These are phyloP conservation scores for Macroramphosus scolopax DNA, from an alignment of 2,797 vertebrate species.

Conservation along the genomic window DNA sequence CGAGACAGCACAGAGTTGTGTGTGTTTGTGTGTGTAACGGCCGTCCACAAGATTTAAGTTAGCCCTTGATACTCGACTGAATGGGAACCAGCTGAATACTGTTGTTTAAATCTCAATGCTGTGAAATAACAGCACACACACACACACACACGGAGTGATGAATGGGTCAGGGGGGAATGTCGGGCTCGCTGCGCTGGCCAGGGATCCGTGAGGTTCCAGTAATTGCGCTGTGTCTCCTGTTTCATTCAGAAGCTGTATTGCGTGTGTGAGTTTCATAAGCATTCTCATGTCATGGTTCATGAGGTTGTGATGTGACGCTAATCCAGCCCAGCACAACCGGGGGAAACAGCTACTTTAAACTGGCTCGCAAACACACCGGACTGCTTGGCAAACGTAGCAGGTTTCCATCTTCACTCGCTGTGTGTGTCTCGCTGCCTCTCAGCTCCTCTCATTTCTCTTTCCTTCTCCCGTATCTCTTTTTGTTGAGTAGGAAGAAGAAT, in stretches of 20 bases:
- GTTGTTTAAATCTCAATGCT: constrained; percentile 11
- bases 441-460: constrained; percentile 5
- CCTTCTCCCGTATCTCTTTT: constrained; percentile 4
- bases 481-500: constrained; percentile 5
- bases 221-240: constrained; percentile 47
- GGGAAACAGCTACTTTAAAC: constrained; percentile 60
- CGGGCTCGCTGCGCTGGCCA: constrained; percentile 8
- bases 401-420: constrained; percentile 54
- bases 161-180: constrained; percentile 27
- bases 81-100: constrained; percentile 23
- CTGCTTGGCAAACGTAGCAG: constrained; percentile 23
- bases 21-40: not conserved
- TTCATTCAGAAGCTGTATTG: constrained; percentile 54
- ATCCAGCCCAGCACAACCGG: constrained; percentile 63
- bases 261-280: constrained; percentile 54
- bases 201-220: constrained; percentile 40
- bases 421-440: constrained; percentile 5
- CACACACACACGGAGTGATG: not conserved
- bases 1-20: too few relatives aligned
- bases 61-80: constrained; percentile 1
- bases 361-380: constrained; percentile 26
- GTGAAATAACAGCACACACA: not conserved
- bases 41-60: constrained; percentile 4
- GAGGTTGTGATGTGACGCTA: constrained; percentile 61
- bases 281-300: constrained; percentile 66